Evolutionary conservation across 2,797 vertebrate genomes (phyloP).

Genomic region (Darevskia mixta): DNA sequence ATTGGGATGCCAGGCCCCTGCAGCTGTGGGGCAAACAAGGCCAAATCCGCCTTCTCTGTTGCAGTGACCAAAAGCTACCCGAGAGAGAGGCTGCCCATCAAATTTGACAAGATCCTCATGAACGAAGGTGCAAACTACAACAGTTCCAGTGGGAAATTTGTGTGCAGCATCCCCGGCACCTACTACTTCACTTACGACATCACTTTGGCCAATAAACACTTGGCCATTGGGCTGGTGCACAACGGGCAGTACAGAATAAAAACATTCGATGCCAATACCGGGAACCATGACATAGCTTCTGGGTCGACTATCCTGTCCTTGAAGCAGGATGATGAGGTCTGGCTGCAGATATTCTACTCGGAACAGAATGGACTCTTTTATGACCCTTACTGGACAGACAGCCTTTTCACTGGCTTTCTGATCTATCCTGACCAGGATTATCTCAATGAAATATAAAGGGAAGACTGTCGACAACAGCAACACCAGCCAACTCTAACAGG

Average conservation of each 20-base stretch:
- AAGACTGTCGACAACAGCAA: neutral
- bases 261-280: conserved; percentile 96
- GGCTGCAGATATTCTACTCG: conserved; percentile 98
- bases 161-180: conserved; percentile 90
- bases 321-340: conserved; percentile 90
- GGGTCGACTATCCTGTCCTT: conserved; percentile 93
- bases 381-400: conserved; percentile 98
- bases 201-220: conserved; percentile 94
- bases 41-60: conserved; percentile 93
- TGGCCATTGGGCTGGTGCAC: conserved; percentile 96
- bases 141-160: conserved; percentile 90
- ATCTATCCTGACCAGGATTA: conserved; percentile 91
- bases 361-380: conserved; percentile 97
- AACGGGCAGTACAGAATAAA: conserved; percentile 96
- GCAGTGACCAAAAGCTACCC: conserved; percentile 96
- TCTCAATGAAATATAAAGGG: conserved; percentile 80
- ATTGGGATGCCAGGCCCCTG: conserved; percentile 88
- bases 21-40: conserved; percentile 81
- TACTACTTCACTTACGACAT: conserved; percentile 98
- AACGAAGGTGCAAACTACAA: conserved; percentile 96
- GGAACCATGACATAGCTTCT: conserved; percentile 95
- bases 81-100: conserved; percentile 91
- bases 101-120: conserved; percentile 93
- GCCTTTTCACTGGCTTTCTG: conserved; percentile 96
- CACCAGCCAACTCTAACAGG: neutral